phyloP scores from a whole-genome alignment of 2,797 vertebrate species.

The Garrulus glandarius region DNA sequence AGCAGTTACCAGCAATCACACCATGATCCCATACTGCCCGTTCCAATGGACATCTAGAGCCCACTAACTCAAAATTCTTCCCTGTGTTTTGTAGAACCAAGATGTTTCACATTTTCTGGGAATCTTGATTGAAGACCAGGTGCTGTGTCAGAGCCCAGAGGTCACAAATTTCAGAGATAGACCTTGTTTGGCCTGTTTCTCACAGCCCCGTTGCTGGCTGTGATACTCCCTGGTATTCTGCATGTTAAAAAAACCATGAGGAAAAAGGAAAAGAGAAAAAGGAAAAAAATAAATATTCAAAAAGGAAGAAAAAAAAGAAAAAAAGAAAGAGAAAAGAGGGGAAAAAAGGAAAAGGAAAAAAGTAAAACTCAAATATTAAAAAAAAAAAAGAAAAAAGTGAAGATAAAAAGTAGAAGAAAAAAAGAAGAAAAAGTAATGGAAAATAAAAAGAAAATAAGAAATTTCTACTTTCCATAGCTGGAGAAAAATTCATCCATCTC shows the following conservation, averaged over 20 bases:
- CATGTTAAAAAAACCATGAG: not conserved
- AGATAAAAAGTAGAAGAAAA: not conserved
- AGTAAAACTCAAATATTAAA: fast-evolving
- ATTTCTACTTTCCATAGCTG: not conserved
- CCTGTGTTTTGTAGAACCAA: not conserved
- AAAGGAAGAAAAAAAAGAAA: fast-evolving
- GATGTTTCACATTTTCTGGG: not conserved
- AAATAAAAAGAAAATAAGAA: not conserved
- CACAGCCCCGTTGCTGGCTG: not conserved
- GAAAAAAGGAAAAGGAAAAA: too few species aligned
- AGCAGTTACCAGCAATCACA: not conserved
- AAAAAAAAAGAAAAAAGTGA: not conserved
- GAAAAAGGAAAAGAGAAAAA: fast-evolving
- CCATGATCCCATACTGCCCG: not conserved
- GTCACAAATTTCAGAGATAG: not conserved
- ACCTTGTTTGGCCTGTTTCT: not conserved
- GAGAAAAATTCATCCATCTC: not conserved
- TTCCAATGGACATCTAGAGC: not conserved
- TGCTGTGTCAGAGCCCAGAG: not conserved
- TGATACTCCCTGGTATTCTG: not conserved
- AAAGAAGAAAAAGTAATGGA: not conserved
- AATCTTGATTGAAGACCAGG: not conserved
- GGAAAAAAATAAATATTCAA: too few species aligned
- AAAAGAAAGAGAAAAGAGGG: fast-evolving
- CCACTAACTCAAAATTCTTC: not conserved